A percentile compares a stretch with the other conserved stretches of the same genome.
Evolutionary conservation across 92 coral and sea anemone genomes (phyloP).

Genomic region (Phenganax stokvisi): DNA sequence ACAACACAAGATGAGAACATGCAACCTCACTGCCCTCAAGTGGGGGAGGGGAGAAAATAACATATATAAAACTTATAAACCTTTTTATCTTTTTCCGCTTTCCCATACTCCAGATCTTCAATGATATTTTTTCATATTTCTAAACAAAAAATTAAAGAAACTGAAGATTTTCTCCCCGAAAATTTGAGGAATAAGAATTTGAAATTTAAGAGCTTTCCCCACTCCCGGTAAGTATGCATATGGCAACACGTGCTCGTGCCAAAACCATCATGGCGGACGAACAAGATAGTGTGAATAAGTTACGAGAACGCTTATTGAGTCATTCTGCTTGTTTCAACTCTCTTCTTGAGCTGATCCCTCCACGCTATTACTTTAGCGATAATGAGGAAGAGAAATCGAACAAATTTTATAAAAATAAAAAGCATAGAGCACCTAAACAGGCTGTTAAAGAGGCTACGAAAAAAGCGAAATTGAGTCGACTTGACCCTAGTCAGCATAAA

Average conservation of each 20-base stretch:
- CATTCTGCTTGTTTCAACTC: slow-evolving; percentile 90
- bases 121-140: neutral
- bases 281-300: slow-evolving; percentile 38
- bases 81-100: neutral
- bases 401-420: slow-evolving; percentile 74
- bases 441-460: slow-evolving; percentile 74
- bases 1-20: neutral
- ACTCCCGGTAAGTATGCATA: slow-evolving; percentile 4
- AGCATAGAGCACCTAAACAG: slow-evolving; percentile 80
- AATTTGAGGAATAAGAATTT: neutral
- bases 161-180: neutral
- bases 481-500: slow-evolving; percentile 82
- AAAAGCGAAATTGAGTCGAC: slow-evolving; percentile 76
- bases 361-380: slow-evolving; percentile 69
- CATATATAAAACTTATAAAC: neutral
- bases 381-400: slow-evolving; percentile 63
- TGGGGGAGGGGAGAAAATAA: slow-evolving; percentile 12
- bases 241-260: slow-evolving; percentile 11
- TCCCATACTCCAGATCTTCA: neutral
- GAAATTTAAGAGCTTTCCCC: slow-evolving; percentile 1
- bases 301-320: slow-evolving; percentile 61
- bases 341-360: slow-evolving; percentile 73
- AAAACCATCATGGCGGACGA: slow-evolving; percentile 78
- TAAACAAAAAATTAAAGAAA: neutral
- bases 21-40: slow-evolving; percentile 2